phyloP scores from a whole-genome alignment of 2,113 vertebrate species.

The Danionella cerebrum region DNA sequence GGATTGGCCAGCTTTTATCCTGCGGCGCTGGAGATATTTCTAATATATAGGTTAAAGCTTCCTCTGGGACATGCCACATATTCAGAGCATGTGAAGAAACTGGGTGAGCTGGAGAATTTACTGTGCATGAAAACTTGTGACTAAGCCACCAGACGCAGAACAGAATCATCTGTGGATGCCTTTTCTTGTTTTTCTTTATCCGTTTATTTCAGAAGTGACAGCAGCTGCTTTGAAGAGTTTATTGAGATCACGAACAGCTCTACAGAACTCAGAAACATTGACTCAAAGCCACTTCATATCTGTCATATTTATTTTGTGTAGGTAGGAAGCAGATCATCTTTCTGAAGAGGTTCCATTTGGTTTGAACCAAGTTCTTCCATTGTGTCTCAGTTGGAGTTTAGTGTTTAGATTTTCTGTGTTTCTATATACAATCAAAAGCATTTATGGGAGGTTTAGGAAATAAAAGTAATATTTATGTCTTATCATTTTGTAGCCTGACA shows the following conservation, averaged over 20 bases:
- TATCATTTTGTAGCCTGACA: no score
- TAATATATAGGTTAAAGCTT: conserved; percentile 46
- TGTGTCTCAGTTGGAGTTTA: no score
- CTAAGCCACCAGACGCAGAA: conserved; percentile 1
- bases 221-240: not conserved
- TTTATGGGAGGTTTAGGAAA: no score
- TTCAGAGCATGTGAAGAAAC: conserved; percentile 25
- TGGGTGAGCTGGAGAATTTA: not conserved
- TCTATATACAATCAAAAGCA: no score
- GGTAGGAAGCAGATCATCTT: no score
- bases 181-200: not conserved
- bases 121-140: conserved; percentile 1
- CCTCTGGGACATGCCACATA: conserved; percentile 47
- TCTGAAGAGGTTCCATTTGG: no score
- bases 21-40: conserved; percentile 32
- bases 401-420: no score
- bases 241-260: not conserved
- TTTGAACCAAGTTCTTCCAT: no score
- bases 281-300: not conserved
- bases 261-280: conserved; percentile 10
- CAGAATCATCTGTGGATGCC: not conserved
- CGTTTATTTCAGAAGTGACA: conserved; percentile 5
- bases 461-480: no score
- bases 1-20: conserved; percentile 7
- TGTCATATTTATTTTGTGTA: not conserved